Conservation (phyloP, 2,888 invertebrate genomes). For the Microplitis deprimator region DNA sequence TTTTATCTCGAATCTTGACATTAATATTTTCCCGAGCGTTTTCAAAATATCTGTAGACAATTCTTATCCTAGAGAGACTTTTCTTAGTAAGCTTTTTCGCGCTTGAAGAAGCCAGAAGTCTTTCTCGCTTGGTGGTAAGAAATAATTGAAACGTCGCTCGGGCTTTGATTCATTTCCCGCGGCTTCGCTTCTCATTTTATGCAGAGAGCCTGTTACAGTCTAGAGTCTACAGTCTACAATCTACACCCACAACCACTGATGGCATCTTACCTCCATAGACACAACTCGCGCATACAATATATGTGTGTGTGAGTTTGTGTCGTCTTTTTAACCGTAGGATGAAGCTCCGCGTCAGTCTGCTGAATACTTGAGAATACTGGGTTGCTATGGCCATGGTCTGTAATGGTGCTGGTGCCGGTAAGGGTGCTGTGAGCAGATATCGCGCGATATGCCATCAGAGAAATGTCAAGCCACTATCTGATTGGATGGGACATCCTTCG, state of each 20-base stretch:
- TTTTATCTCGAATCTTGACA: neutral
- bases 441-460: constrained; percentile 68
- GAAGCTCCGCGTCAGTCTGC: constrained; percentile 41
- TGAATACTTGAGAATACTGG: constrained; percentile 19
- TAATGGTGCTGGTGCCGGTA: too few species aligned
- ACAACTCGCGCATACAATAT: constrained; percentile 19
- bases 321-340: constrained; percentile 20
- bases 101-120: constrained; percentile 38
- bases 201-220: constrained; percentile 53
- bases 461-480: constrained; percentile 70
- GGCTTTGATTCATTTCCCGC: constrained; percentile 69
- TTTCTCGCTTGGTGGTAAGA: constrained; percentile 56
- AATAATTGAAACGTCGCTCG: constrained; percentile 69
- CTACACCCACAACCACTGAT: neutral
- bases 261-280: constrained; percentile 22
- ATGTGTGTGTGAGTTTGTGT: neutral
- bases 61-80: constrained; percentile 28
- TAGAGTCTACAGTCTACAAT: neutral
- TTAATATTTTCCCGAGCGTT: constrained; percentile 10
- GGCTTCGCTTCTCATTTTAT: constrained; percentile 66
- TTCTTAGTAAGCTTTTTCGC: constrained; percentile 39
- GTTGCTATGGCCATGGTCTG: too few species aligned
- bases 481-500: constrained; percentile 65
- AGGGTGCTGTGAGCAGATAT: constrained; percentile 58
- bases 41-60: constrained; percentile 28